phyloP scores from a whole-genome alignment of 1,140 invertebrate species.

The Bombus sibiricus region DNA sequence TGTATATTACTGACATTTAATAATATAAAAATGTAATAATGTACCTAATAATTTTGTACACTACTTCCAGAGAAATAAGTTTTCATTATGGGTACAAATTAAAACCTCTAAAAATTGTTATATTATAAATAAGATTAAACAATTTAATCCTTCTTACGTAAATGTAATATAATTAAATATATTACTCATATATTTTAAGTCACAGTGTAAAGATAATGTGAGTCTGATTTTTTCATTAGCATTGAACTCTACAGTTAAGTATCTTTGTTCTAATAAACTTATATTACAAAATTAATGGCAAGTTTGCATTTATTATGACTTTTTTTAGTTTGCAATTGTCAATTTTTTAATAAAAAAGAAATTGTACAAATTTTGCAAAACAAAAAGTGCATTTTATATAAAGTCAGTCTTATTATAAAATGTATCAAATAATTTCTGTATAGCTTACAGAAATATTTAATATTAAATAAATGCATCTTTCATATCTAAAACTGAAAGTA shows the following conservation, averaged over 20 bases:
- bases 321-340: neutral
- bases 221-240: neutral
- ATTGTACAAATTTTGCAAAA: neutral
- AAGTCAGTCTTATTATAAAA: neutral
- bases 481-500: neutral
- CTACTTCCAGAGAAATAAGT: neutral
- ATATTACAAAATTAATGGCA: neutral
- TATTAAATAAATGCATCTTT: constrained; percentile 28
- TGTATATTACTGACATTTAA: neutral
- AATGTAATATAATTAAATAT: neutral
- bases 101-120: neutral
- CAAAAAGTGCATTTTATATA: neutral
- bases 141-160: neutral
- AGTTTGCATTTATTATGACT: neutral
- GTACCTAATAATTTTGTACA: neutral
- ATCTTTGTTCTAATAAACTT: neutral
- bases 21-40: neutral
- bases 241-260: neutral
- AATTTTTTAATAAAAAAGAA: neutral
- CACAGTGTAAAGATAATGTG: neutral
- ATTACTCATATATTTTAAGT: neutral
- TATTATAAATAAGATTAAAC: neutral
- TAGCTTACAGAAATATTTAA: neutral
- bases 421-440: neutral
- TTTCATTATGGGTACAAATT: neutral